Conservation (phyloP, 2,888 invertebrate species). For the Endotricha flammealis region DNA sequence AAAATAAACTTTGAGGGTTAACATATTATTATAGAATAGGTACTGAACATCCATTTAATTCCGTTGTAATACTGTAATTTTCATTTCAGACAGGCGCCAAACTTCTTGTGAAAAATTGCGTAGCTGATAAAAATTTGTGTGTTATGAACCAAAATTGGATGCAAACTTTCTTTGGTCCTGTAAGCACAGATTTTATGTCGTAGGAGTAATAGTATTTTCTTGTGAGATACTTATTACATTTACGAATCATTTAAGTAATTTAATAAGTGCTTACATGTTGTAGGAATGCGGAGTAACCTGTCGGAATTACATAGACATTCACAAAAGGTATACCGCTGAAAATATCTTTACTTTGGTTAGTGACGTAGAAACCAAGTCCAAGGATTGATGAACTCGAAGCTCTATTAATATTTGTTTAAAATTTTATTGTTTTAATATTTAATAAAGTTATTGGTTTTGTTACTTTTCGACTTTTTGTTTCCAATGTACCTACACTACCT, state of each 20-base stretch:
- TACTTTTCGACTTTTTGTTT: too few relatives aligned
- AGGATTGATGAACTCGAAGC: too few relatives aligned
- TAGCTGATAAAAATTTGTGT: slow-evolving; percentile 60
- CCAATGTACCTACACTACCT: too few relatives aligned
- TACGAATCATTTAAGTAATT: too few relatives aligned
- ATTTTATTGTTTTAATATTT: slow-evolving; percentile 1
- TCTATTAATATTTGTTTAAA: neutral
- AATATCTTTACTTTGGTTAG: slow-evolving; percentile 63
- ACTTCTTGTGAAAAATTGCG: slow-evolving; percentile 59
- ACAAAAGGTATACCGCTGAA: slow-evolving; percentile 62
- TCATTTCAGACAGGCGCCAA: slow-evolving; percentile 54
- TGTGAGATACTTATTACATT: too few relatives aligned
- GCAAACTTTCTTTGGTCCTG: slow-evolving; percentile 68
- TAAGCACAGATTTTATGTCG: slow-evolving; percentile 27
- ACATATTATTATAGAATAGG: too few relatives aligned
- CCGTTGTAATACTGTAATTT: slow-evolving; percentile 1
- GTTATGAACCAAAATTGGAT: slow-evolving; percentile 70
- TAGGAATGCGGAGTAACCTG: slow-evolving; percentile 74
- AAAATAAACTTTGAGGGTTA: too few relatives aligned
- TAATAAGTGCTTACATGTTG: too few relatives aligned
- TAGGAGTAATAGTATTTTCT: too few relatives aligned
- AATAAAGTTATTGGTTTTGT: too few relatives aligned
- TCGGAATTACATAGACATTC: slow-evolving; percentile 55
- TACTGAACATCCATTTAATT: too few relatives aligned
- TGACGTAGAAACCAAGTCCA: slow-evolving; percentile 56